Evolutionary conservation across 2,113 vertebrate species (phyloP).

Genomic region (Aspidoscelis tigris): DNA sequence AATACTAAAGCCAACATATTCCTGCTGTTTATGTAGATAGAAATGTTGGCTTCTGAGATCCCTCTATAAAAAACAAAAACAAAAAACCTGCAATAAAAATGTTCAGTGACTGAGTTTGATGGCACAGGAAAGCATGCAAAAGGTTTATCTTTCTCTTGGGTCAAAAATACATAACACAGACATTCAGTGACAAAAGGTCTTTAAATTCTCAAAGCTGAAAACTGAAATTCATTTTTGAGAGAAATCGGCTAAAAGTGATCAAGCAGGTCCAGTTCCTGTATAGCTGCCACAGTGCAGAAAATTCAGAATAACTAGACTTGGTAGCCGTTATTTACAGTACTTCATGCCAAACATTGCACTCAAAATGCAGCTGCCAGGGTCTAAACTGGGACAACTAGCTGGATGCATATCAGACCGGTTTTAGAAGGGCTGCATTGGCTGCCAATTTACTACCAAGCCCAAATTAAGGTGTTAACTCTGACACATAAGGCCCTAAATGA

Average conservation of each 20-base stretch:
- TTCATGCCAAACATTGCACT: too few relatives aligned
- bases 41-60: neutral
- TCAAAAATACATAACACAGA: neutral
- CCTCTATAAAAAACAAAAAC: neutral
- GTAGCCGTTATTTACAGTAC: too few relatives aligned
- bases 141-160: constrained; percentile 18
- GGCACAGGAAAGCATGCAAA: neutral
- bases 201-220: constrained; percentile 2
- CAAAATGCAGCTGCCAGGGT: too few relatives aligned
- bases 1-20: neutral
- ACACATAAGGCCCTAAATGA: too few relatives aligned
- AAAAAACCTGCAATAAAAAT: constrained; percentile 1
- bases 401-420: too few relatives aligned
- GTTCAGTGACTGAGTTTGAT: neutral
- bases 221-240: neutral
- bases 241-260: constrained; percentile 9
- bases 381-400: too few relatives aligned
- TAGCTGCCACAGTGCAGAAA: too few relatives aligned
- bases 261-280: neutral
- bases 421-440: too few relatives aligned
- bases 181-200: neutral
- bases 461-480: too few relatives aligned
- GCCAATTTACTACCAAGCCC: too few relatives aligned
- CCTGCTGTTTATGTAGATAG: neutral
- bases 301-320: too few relatives aligned